Percentiles rank a stretch among this genome's conserved stretches.
Conservation (phyloP, 2,888 invertebrate genomes). For the Coenonympha glycerion region DNA sequence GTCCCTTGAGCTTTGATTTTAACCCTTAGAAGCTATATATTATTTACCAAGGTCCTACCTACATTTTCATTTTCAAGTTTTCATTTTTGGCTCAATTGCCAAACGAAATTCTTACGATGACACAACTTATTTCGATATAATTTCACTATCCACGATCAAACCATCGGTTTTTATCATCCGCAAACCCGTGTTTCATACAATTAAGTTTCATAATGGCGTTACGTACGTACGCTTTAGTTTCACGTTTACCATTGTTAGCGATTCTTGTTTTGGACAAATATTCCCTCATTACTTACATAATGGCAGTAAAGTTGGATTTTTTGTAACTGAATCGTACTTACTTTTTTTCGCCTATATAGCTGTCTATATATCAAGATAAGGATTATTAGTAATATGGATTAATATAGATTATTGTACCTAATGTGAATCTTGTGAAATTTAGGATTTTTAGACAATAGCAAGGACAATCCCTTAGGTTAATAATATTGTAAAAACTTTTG, state of each 20-base stretch:
- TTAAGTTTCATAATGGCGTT: conserved; percentile 14
- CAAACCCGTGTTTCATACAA: conserved; percentile 6
- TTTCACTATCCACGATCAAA: not conserved
- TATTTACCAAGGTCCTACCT: too few species aligned
- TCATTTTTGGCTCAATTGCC: too few species aligned
- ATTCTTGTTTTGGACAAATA: conserved; percentile 7
- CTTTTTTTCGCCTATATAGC: not conserved
- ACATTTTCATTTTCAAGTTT: too few species aligned
- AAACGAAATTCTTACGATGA: not conserved
- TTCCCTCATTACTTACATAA: conserved; percentile 10
- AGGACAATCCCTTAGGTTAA: too few species aligned
- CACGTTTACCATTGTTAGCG: conserved; percentile 15
- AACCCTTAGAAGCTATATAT: too few species aligned
- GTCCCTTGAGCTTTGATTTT: too few species aligned
- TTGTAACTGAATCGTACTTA: too few species aligned
- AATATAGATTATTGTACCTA: too few species aligned
- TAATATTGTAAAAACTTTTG: too few species aligned
- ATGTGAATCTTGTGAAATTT: too few species aligned
- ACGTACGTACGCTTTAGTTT: conserved; percentile 20
- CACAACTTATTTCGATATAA: not conserved
- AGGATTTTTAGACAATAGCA: too few species aligned
- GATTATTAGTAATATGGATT: not conserved
- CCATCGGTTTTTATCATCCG: conserved; percentile 5
- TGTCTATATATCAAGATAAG: not conserved
- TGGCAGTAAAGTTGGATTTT: conserved; percentile 2